Evolutionary conservation across 1,140 invertebrate genomes (phyloP).

Genomic region (Drosophila nigromelanica): DNA sequence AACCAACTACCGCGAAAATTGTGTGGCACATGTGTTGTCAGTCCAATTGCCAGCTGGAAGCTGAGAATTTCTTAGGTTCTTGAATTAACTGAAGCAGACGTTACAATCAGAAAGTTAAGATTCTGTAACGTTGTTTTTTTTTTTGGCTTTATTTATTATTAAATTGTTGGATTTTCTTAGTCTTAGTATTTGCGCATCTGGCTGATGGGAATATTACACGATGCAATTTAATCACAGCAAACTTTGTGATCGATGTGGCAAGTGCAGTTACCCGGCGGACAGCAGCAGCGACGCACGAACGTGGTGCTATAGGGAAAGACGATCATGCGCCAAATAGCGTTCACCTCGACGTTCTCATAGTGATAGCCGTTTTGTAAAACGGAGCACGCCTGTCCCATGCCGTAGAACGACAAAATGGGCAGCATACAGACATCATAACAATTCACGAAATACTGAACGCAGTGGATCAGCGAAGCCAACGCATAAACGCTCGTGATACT

Average conservation of each 20-base stretch:
- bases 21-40: slow-evolving; percentile 66
- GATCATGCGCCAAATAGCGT: slow-evolving; percentile 50
- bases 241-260: slow-evolving; percentile 20
- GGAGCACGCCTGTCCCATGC: neutral
- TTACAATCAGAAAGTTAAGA: slow-evolving; percentile 20
- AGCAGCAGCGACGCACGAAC: slow-evolving; percentile 36
- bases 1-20: slow-evolving; percentile 64
- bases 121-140: slow-evolving; percentile 11
- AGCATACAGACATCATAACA: slow-evolving; percentile 51
- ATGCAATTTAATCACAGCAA: slow-evolving; percentile 36
- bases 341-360: slow-evolving; percentile 46
- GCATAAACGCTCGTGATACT: slow-evolving; percentile 36
- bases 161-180: neutral
- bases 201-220: neutral
- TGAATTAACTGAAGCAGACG: slow-evolving; percentile 8
- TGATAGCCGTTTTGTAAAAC: slow-evolving; percentile 53
- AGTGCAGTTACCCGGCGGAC: slow-evolving; percentile 32
- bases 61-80: slow-evolving; percentile 10
- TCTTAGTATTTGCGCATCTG: neutral
- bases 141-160: neutral
- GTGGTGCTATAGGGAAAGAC: slow-evolving; percentile 44
- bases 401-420: slow-evolving; percentile 49
- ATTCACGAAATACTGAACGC: slow-evolving; percentile 59
- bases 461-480: slow-evolving; percentile 26
- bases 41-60: slow-evolving; percentile 35